Evolutionary conservation across 1,140 invertebrate species (phyloP).

Genomic region (Pararge aegeria): DNA sequence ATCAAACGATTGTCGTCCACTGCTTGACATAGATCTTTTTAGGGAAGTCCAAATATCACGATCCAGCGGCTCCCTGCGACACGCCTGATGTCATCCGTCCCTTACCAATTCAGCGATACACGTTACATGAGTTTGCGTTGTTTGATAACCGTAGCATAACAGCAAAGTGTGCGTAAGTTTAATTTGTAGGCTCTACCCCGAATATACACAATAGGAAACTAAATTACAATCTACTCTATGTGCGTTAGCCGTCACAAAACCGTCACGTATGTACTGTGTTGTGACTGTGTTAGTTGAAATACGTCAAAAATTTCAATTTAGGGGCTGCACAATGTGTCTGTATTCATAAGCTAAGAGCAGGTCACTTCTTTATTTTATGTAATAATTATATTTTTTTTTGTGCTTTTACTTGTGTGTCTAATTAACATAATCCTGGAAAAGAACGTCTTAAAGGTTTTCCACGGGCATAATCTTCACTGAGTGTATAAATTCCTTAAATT

Average conservation of each 20-base stretch:
- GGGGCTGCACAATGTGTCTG: slow-evolving; percentile 25
- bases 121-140: neutral
- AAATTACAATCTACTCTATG: slow-evolving; percentile 40
- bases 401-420: too few species aligned
- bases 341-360: neutral
- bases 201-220: slow-evolving; percentile 44
- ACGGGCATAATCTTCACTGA: too few species aligned
- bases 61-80: too few species aligned
- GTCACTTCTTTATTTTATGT: neutral
- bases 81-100: too few species aligned
- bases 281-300: slow-evolving; percentile 44
- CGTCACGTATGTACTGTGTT: too few species aligned
- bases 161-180: neutral
- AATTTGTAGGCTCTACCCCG: neutral
- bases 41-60: too few species aligned
- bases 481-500: too few species aligned
- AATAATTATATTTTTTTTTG: neutral
- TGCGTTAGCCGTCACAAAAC: slow-evolving; percentile 31
- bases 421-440: too few species aligned
- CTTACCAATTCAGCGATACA: too few species aligned
- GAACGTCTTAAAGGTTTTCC: too few species aligned
- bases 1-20: too few species aligned
- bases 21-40: too few species aligned
- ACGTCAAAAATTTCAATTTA: slow-evolving; percentile 48
- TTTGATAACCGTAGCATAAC: neutral